A percentile compares a stretch with the other conserved stretches of the same genome.
Evolutionary conservation across 2,797 vertebrate species (phyloP).

Genomic region (Carcharodon carcharias): DNA sequence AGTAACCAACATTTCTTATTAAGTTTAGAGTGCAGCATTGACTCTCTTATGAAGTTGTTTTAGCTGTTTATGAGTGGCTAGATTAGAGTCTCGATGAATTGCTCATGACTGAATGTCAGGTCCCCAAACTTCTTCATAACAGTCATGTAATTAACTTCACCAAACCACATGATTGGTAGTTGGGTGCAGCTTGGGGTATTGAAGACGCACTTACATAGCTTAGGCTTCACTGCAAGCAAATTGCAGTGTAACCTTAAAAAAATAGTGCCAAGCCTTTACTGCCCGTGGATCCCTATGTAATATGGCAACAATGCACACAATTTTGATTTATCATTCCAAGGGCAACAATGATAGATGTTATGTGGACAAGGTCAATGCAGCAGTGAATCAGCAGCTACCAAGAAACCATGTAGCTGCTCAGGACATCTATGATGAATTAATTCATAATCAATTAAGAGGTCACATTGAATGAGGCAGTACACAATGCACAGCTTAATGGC

Average conservation of each 20-base stretch:
- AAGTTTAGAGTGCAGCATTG: background rate
- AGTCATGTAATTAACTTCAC: background rate
- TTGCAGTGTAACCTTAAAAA: background rate
- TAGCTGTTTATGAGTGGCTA: background rate
- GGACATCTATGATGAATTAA: constrained; percentile 20
- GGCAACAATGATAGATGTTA: background rate
- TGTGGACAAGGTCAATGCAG: background rate
- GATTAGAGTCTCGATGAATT: background rate
- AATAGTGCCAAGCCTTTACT: background rate
- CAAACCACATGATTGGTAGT: background rate
- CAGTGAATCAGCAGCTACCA: background rate
- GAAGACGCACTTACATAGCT: background rate
- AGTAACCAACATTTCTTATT: background rate
- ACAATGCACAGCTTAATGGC: background rate
- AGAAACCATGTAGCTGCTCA: background rate
- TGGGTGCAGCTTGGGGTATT: background rate
- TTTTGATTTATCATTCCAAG: constrained; percentile 8
- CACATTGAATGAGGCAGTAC: background rate
- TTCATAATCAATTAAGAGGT: constrained; percentile 26
- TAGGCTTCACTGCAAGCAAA: background rate
- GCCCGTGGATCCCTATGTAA: background rate
- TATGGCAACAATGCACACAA: background rate
- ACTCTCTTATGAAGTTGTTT: background rate
- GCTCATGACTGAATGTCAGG: background rate
- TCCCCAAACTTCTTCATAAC: background rate